Evolutionary conservation across 2,888 invertebrate genomes (phyloP), one percentile per base, ranked within the genome.

Genomic region (Apodemia duryi): DNA sequence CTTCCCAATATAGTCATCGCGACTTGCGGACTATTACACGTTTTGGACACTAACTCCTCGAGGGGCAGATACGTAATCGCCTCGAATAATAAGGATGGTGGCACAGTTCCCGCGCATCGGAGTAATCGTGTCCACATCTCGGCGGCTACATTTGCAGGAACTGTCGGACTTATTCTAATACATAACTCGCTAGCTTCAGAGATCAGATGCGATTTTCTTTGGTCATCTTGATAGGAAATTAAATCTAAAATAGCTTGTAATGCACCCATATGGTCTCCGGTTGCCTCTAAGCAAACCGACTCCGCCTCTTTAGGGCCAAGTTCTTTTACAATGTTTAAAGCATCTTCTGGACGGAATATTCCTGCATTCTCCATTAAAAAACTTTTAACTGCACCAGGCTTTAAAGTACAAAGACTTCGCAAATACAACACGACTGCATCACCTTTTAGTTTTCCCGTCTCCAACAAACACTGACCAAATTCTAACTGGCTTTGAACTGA

Each of bases 291-390:
- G 67, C 91, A 90, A 32, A 71, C 64, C 32, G 91, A 84, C 73
- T 86, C 90, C 5, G 90, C 90, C 32, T 83, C 82, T 21, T 67
- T 67, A 6, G 82, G 80, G 2, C 82, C 83, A 52, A 76, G 72
- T 65, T 81, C 82, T 41, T 79, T 80, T 54, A 91, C 81, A 21
- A 83, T 75, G 5, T 72, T 71, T 28, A 91, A 75, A 46, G 91
- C 90, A 28, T 86, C 84, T 71, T 91, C 91, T 11, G 91, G 92
- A 0, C 86, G 79, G 9, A 91, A 79, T 43, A 81, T 70, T 5
- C 89, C 86, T 5, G 81, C 75, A 64, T 87, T 79, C 35, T 81
- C 78, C 6, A 68, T 67, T 6, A 92, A 74, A 67, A 91, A 91
- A 0, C 69, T 67, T 32, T 78, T 77, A 43, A 85, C 89, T 6